A percentile compares a stretch with the other conserved stretches of the same genome.
phyloP scores from a whole-genome alignment of 2,113 vertebrate species.

The Thalassoma bifasciatum region DNA sequence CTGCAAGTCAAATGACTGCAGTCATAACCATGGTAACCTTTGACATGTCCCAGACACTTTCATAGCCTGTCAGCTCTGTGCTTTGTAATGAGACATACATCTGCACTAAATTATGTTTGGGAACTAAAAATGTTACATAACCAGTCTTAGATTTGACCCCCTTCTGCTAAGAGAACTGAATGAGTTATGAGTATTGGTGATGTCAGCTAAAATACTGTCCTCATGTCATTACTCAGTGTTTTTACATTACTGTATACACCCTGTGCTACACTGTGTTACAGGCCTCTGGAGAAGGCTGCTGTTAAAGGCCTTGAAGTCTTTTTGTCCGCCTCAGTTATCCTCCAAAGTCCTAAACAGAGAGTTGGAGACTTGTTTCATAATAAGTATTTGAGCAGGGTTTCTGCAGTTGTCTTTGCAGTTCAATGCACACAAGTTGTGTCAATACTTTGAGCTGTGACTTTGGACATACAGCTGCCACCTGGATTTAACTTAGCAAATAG shows the following conservation, averaged over 20 bases:
- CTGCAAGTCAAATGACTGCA: neutral
- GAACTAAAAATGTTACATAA: neutral
- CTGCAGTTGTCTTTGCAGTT: no score
- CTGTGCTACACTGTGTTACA: neutral
- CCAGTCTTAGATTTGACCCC: no score
- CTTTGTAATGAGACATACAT: neutral
- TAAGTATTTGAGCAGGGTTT: no score
- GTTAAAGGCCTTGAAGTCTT: neutral
- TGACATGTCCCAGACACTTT: neutral
- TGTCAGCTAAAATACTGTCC: neutral
- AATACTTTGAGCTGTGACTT: no score
- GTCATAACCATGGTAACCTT: slow-evolving; percentile 2
- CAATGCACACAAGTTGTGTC: no score
- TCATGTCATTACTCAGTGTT: neutral
- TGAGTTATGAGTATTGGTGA: neutral
- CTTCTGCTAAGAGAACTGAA: no score
- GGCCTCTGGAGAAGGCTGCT: neutral
- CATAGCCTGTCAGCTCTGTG: neutral
- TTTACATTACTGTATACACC: neutral
- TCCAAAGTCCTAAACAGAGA: no score
- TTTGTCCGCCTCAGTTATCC: no score
- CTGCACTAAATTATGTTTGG: neutral
- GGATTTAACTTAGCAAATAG: no score
- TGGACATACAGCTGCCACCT: no score
- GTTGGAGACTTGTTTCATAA: no score